Percentiles rank a stretch among this genome's conserved stretches.
phyloP scores from a whole-genome alignment of 2,888 invertebrate species.

The Agriotes lineatus region DNA sequence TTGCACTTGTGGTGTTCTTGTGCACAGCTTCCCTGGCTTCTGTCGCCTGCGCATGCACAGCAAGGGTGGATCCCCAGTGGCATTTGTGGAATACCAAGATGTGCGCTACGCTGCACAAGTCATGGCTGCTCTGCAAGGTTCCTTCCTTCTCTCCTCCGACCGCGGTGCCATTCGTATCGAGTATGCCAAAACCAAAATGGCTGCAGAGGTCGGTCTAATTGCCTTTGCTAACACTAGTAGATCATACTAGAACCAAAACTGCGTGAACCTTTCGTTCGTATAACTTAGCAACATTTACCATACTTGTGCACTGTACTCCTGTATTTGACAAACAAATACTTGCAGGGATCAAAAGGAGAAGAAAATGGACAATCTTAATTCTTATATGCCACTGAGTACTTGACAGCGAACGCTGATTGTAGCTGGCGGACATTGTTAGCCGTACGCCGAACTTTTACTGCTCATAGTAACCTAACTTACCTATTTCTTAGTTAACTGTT shows the following conservation, averaged over 20 bases:
- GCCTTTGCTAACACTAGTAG: constrained; percentile 46
- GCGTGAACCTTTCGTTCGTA: constrained; percentile 15
- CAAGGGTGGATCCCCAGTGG: constrained; percentile 93
- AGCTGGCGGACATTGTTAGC: constrained; percentile 63
- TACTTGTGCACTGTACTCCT: constrained; percentile 49
- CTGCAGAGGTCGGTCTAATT: constrained; percentile 76
- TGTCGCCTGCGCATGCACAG: constrained; percentile 96
- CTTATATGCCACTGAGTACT: constrained; percentile 80
- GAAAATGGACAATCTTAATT: constrained; percentile 89
- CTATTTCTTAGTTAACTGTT: constrained; percentile 63
- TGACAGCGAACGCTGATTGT: constrained; percentile 73
- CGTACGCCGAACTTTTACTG: constrained; percentile 40
- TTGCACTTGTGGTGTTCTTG: constrained; percentile 66
- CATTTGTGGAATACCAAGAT: constrained; percentile 98
- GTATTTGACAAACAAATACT: constrained; percentile 45
- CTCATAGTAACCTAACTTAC: constrained; percentile 42
- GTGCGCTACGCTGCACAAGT: constrained; percentile 92
- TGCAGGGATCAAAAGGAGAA: constrained; percentile 87
- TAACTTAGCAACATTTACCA: constrained; percentile 16
- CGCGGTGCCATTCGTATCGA: constrained; percentile 98
- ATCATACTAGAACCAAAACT: constrained; percentile 40
- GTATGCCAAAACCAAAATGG: constrained; percentile 99
- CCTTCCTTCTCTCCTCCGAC: constrained; percentile 94
- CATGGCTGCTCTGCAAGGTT: constrained; percentile 94
- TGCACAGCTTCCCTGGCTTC: constrained; percentile 97